Conservation (phyloP, 2,888 invertebrate genomes). For the Epirrhoe tristata region DNA sequence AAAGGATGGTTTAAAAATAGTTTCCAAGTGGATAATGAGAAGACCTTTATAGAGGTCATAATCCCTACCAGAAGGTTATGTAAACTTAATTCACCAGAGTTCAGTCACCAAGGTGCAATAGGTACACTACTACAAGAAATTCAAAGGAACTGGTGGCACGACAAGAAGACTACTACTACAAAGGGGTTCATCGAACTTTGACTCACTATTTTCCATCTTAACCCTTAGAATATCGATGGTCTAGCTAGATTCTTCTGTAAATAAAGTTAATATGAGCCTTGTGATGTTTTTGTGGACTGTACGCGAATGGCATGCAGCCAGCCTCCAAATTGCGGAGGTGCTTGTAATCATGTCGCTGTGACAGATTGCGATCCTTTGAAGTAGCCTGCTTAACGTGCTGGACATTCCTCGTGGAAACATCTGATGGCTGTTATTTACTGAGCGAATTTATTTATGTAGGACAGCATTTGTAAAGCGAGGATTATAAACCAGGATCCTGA, state of each 20-base stretch:
- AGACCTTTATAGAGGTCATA: too few relatives aligned
- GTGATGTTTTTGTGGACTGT: neutral
- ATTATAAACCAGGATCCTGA: neutral
- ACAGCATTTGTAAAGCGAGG: neutral
- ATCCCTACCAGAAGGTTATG: too few relatives aligned
- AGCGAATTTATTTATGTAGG: neutral
- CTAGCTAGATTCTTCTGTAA: too few relatives aligned
- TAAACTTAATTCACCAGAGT: too few relatives aligned
- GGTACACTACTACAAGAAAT: too few relatives aligned
- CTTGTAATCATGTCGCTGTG: conserved; percentile 16
- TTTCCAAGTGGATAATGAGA: too few relatives aligned
- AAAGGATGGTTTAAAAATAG: too few relatives aligned
- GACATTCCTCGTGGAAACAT: neutral
- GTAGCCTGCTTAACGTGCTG: conserved; percentile 10
- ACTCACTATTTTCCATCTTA: neutral
- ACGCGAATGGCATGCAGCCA: conserved; percentile 15
- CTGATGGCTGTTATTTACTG: neutral
- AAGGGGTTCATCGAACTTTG: too few relatives aligned
- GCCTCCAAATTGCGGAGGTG: conserved; percentile 17
- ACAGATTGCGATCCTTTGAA: conserved; percentile 15
- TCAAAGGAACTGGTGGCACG: neutral
- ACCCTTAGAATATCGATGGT: neutral
- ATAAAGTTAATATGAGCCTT: neutral
- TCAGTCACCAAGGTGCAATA: too few relatives aligned
- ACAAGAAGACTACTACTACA: neutral